A percentile compares a stretch with the other conserved stretches of the same genome.
phyloP scores from a whole-genome alignment of 2,888 invertebrate species.

The Rhingia rostrata region DNA sequence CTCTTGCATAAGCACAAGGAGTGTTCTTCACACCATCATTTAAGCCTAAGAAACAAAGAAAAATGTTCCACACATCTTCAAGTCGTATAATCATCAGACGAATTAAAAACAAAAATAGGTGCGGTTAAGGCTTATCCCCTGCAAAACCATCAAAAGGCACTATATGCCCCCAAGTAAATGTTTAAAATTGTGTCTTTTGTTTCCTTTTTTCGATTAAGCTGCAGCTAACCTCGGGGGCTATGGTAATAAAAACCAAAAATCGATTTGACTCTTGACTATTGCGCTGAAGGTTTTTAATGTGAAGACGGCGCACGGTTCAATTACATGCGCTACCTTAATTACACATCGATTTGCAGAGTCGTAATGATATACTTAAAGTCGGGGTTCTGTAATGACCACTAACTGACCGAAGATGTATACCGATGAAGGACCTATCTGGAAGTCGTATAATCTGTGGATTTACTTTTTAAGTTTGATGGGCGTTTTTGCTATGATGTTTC shows the following conservation, averaged over 20 bases:
- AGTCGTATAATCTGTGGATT: slow-evolving; percentile 23
- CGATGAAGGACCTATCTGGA: not conserved
- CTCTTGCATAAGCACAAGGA: no score
- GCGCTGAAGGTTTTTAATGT: not conserved
- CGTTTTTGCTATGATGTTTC: slow-evolving; percentile 12
- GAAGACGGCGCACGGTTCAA: slow-evolving; percentile 7
- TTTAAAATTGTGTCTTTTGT: not conserved
- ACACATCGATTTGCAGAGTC: slow-evolving; percentile 36
- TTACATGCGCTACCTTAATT: slow-evolving; percentile 46
- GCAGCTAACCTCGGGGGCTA: not conserved
- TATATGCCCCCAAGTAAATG: not conserved
- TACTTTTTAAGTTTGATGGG: not conserved
- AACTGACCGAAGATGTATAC: slow-evolving; percentile 1
- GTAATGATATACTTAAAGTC: slow-evolving; percentile 42
- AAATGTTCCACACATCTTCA: not conserved
- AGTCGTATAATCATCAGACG: not conserved
- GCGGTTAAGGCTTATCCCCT: slow-evolving; percentile 9
- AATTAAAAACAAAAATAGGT: slow-evolving; percentile 5
- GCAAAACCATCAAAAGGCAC: slow-evolving; percentile 5
- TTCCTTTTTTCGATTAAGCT: not conserved
- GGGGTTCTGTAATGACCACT: slow-evolving; percentile 15
- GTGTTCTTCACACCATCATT: no score
- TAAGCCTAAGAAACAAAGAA: no score
- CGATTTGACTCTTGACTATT: slow-evolving; percentile 13
- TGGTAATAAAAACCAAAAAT: slow-evolving; percentile 27